Base-by-base conservation (phyloP, 2,113 vertebrate species). In the Bos taurus region DNA sequence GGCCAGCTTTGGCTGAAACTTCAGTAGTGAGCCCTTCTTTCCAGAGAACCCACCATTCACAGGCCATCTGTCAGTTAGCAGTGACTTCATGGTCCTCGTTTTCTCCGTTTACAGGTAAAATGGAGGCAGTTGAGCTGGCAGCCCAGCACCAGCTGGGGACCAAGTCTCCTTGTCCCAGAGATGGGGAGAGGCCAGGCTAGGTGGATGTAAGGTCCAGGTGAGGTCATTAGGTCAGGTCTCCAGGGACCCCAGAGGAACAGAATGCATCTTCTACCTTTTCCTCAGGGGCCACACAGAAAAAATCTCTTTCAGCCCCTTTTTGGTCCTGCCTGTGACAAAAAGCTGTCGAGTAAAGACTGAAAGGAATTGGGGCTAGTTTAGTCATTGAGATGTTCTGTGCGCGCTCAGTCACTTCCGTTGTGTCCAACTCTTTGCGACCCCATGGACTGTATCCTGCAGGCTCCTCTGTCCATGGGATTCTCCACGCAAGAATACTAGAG, bases 321-420 rank as follows among this genome's bases (percentile, higher is more conserved):
- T 80, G 26, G n/a, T 71, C 10, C 64, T 50, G 52, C 14, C 11
- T 57, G 9, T 83, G 36, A 26, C 6, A 52, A 62, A 60, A 57
- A 36, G 25, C 25, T 48, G 52, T 48, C 50, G 54, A 43, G 17
- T 56, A 54, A 59, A 64, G 6, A 3, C 77, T 10, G 1, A 54
- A 56, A 83, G 82, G 94, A 93, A 85, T 48, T 87, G 78, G 0
- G 8, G 78, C 95, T 54, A 74, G 84, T 74, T 87, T 78, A 92
- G 50, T 94, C 77, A 15, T 30, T 14, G 6, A 43, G 23, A 77
- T 26, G 40, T 77, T 77, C 40, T 15, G 12, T 43, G 40, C 23
- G 6, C 6, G 3, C 40, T 77, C 64, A 21, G 6, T 14, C 6
- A 14, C 3, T 43, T 43, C 71, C 0, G 2, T 43, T 2, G 12